These are phyloP conservation scores for Ctena decussata DNA, from an alignment of 2,888 invertebrate genomes.

Conservation along the genomic window DNA sequence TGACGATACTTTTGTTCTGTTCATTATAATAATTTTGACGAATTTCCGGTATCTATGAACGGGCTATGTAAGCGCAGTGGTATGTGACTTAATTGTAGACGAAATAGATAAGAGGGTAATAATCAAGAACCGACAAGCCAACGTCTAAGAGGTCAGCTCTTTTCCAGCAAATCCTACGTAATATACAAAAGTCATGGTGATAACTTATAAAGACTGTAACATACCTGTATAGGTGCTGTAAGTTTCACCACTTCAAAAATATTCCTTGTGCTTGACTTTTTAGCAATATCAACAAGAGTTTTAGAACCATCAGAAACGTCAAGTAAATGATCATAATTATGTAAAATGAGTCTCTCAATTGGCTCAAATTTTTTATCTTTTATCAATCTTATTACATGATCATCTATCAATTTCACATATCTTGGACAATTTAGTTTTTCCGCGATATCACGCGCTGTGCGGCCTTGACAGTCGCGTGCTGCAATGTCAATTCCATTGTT, in stretches of 20 bases:
- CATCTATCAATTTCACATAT: slow-evolving; percentile 73
- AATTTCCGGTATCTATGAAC: no score
- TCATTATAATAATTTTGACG: no score
- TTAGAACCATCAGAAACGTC: slow-evolving; percentile 76
- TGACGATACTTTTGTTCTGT: no score
- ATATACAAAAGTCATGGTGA: no score
- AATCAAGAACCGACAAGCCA: no score
- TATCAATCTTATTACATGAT: slow-evolving; percentile 73
- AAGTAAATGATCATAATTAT: slow-evolving; percentile 83
- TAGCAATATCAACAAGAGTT: slow-evolving; percentile 80
- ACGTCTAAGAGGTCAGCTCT: no score
- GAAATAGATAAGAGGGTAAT: no score
- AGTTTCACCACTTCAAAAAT: slow-evolving; percentile 79
- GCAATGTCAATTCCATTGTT: slow-evolving; percentile 71
- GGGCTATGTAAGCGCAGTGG: no score
- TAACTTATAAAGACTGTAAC: no score
- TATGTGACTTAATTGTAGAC: no score
- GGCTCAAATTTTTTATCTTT: slow-evolving; percentile 74
- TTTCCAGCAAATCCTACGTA: no score
- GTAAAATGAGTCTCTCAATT: slow-evolving; percentile 82
- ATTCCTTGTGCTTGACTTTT: slow-evolving; percentile 78
- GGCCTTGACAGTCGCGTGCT: slow-evolving; percentile 77
- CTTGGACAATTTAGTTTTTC: slow-evolving; percentile 64
- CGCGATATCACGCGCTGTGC: slow-evolving; percentile 76
- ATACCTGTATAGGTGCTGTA: slow-evolving; percentile 81